phyloP scores from a whole-genome alignment of 2,113 vertebrate genomes.

The Brachirus orientalis region DNA sequence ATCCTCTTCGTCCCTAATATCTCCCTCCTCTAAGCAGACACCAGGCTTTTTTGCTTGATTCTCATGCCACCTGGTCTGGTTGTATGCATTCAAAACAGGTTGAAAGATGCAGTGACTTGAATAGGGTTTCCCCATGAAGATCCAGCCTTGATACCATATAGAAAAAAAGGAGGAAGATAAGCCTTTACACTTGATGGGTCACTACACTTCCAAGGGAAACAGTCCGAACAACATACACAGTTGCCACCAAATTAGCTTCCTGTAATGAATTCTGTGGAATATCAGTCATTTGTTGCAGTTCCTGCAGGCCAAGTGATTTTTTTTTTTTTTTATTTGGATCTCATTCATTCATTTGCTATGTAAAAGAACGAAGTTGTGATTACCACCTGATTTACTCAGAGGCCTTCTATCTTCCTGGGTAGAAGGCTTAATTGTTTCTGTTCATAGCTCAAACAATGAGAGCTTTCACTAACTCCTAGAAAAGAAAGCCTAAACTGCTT shows the following conservation, averaged over 20 bases:
- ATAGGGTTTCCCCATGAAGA: constrained; percentile 5
- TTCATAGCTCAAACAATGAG: constrained; percentile 46
- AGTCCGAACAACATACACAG: neutral
- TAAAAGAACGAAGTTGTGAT: constrained; percentile 49
- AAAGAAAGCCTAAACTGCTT: neutral
- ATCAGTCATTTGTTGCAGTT: neutral
- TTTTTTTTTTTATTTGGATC: too few species aligned
- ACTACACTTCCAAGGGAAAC: constrained; percentile 32
- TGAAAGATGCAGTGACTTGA: constrained; percentile 5
- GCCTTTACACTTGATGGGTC: constrained; percentile 45
- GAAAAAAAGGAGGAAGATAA: constrained; percentile 17
- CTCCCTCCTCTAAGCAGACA: constrained; percentile 8
- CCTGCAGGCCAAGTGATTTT: neutral
- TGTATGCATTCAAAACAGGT: constrained; percentile 5
- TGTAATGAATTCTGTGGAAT: neutral
- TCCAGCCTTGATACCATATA: constrained; percentile 19
- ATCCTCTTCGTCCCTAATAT: constrained; percentile 28
- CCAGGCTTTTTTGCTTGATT: neutral
- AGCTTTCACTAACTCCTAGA: constrained; percentile 44
- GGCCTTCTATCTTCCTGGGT: constrained; percentile 15
- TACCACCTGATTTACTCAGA: constrained; percentile 67
- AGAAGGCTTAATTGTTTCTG: constrained; percentile 56
- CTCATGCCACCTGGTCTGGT: neutral
- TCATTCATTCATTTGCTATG: neutral
- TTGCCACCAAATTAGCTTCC: neutral